A percentile compares a stretch with the other conserved stretches of the same genome.
Conservation (phyloP, 1,140 invertebrate genomes). For the Caerostris darwini region DNA sequence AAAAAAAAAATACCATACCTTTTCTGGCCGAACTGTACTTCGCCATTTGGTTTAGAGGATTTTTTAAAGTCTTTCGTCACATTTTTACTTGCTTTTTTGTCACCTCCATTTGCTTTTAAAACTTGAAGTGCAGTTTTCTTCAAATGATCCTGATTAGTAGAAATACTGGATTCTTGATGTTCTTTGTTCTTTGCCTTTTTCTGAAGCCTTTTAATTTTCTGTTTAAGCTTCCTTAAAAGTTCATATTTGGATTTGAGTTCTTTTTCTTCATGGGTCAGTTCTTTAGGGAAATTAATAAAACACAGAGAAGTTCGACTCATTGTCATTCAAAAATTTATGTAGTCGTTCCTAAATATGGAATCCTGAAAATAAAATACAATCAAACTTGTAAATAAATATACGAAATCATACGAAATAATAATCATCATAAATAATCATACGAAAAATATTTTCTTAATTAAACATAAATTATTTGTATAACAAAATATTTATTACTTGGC, state of each 20-base stretch:
- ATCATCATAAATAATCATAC: too few relatives aligned
- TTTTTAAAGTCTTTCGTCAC: background rate
- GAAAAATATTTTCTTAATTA: too few relatives aligned
- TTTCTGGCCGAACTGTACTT: background rate
- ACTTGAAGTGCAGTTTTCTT: background rate
- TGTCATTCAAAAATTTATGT: too few relatives aligned
- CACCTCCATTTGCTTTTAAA: background rate
- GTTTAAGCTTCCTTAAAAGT: background rate
- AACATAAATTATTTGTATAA: too few relatives aligned
- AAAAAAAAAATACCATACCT: too few relatives aligned
- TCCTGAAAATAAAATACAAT: too few relatives aligned
- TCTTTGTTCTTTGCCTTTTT: background rate
- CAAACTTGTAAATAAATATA: too few relatives aligned
- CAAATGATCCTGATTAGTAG: background rate
- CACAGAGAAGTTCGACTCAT: too few relatives aligned
- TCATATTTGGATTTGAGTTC: background rate
- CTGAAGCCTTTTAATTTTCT: background rate
- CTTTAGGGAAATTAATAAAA: background rate
- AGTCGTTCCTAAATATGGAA: too few relatives aligned
- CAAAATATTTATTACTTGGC: too few relatives aligned
- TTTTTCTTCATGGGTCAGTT: background rate
- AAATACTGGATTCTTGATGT: background rate
- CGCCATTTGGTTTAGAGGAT: background rate
- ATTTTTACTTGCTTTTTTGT: background rate
- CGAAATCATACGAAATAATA: too few relatives aligned